A percentile compares a stretch with the other conserved stretches of the same genome.
Conservation (phyloP, 1,140 invertebrate genomes). For the Mactra quadrangularis region DNA sequence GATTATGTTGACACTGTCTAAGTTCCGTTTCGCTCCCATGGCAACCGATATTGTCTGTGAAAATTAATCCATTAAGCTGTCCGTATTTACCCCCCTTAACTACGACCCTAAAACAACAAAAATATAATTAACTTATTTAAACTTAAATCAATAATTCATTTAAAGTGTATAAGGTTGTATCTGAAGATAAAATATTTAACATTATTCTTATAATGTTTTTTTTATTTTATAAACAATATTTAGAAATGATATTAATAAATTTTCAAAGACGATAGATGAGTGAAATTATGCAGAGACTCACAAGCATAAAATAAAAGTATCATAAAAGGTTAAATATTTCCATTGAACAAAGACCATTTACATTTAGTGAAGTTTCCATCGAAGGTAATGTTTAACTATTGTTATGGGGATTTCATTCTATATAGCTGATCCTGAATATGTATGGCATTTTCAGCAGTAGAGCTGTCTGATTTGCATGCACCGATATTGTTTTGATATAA, state of each 20-base stretch:
- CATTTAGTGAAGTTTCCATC: no score
- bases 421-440: no score
- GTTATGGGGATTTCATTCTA: no score
- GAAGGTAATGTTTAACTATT: no score
- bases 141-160: not conserved
- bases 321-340: no score
- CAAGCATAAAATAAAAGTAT: no score
- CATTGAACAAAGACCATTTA: no score
- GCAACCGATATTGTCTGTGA: conserved; percentile 43
- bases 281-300: no score
- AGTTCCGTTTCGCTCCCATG: conserved; percentile 39
- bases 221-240: not conserved
- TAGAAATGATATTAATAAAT: not conserved
- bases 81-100: conserved; percentile 37
- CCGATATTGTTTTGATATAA: no score
- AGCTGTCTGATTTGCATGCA: no score
- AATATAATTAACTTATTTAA: not conserved
- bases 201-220: no score
- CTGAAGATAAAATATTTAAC: not conserved
- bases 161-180: not conserved
- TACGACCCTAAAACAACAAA: conserved; percentile 2
- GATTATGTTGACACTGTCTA: conserved; percentile 6
- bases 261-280: not conserved
- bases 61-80: conserved; percentile 14
- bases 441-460: no score